phyloP scores from a whole-genome alignment of 2,888 invertebrate species.

The Oithona nana region DNA sequence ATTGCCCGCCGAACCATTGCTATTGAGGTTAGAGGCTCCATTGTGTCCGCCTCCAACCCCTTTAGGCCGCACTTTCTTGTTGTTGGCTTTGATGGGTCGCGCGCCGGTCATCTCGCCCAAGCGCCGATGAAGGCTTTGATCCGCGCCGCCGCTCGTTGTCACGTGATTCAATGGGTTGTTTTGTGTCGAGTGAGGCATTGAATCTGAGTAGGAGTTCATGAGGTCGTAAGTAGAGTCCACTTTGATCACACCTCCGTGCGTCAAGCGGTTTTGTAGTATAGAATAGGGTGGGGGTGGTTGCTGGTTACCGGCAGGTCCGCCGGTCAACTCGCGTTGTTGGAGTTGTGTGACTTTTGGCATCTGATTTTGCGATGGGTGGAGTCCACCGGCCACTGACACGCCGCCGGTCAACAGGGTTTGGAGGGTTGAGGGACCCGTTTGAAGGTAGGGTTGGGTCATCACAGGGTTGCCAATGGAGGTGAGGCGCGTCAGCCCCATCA shows the following conservation, averaged over 20 bases:
- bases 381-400: too few species aligned
- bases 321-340: constrained; percentile 15
- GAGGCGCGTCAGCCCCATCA: not conserved
- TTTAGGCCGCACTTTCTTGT: constrained; percentile 16
- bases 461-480: not conserved
- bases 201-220: constrained; percentile 19
- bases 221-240: constrained; percentile 3
- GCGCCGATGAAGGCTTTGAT: constrained; percentile 16
- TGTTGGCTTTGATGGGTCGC: constrained; percentile 8
- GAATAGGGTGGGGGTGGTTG: constrained; percentile 18
- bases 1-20: constrained; percentile 15
- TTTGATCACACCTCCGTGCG: constrained; percentile 11
- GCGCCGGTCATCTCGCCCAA: constrained; percentile 10
- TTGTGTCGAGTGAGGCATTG: constrained; percentile 17
- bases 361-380: not conserved
- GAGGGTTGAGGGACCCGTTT: constrained; percentile 41
- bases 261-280: constrained; percentile 21
- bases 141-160: constrained; percentile 15
- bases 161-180: constrained; percentile 18
- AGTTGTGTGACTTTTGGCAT: constrained; percentile 12
- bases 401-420: constrained; percentile 45
- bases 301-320: not conserved
- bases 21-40: too few species aligned
- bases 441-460: not conserved
- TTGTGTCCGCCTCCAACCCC: constrained; percentile 17